These are phyloP conservation scores for Myotis myotis DNA, from an alignment of 2,797 vertebrate species.

Conservation along the genomic window DNA sequence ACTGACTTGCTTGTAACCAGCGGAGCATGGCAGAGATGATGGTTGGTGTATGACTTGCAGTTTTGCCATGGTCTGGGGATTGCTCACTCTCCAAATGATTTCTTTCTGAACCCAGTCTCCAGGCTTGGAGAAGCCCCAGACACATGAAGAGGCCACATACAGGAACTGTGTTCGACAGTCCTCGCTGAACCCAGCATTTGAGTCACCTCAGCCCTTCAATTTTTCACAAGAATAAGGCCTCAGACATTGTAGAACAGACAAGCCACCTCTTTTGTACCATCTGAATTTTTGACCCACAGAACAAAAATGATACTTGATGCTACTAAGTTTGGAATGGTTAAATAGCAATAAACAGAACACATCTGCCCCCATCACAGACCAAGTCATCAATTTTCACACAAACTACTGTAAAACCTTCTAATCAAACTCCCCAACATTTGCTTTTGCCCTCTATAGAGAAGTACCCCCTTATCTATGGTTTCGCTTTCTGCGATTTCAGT, in stretches of 20 bases:
- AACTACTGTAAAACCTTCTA: neutral
- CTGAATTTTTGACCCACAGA: neutral
- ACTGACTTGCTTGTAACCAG: neutral
- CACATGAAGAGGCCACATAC: neutral
- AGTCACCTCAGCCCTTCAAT: neutral
- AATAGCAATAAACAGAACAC: neutral
- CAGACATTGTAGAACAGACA: neutral
- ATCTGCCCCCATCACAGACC: neutral
- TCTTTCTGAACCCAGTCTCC: neutral
- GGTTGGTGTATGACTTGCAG: neutral
- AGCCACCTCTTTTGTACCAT: neutral
- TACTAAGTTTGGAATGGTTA: neutral
- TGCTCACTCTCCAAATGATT: neutral
- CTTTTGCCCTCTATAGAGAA: neutral
- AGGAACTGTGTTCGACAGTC: neutral
- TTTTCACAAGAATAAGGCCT: neutral
- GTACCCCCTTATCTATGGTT: neutral
- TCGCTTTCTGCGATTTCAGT: neutral
- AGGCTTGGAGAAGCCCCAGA: neutral
- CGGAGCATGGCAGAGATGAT: neutral
- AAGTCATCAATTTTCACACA: neutral
- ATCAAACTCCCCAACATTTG: neutral
- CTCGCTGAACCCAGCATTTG: neutral
- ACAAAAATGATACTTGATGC: neutral
- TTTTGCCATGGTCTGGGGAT: neutral